Conservation (phyloP, 2,888 invertebrate species). For the Gymnocheta viridis region DNA sequence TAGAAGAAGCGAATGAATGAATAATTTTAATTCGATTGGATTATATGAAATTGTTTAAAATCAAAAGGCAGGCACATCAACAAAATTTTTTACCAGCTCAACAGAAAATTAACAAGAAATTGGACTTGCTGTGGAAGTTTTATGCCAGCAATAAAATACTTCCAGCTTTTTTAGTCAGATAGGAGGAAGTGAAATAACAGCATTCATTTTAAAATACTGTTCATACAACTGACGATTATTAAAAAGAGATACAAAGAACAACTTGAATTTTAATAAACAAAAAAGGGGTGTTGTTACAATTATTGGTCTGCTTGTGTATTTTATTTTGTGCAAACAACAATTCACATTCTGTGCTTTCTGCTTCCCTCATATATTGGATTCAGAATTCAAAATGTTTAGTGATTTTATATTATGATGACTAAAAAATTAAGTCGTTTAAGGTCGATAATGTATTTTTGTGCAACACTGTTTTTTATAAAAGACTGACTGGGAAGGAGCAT, state of each 20-base stretch:
- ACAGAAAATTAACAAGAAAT: slow-evolving; percentile 62
- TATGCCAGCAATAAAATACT: not conserved
- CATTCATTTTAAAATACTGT: not conserved
- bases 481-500: not conserved
- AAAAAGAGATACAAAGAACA: not conserved
- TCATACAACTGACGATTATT: not conserved
- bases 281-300: slow-evolving; percentile 27
- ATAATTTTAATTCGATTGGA: not conserved
- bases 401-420: slow-evolving; percentile 31
- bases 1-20: not conserved
- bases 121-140: not conserved
- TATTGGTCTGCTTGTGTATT: not conserved
- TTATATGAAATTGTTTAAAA: slow-evolving; percentile 73
- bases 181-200: not conserved
- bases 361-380: slow-evolving; percentile 73
- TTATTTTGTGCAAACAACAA: not conserved
- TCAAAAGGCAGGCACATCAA: slow-evolving; percentile 76
- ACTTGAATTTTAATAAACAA: slow-evolving; percentile 7
- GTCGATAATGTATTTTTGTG: not conserved
- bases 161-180: not conserved
- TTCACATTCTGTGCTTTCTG: slow-evolving; percentile 50
- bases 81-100: slow-evolving; percentile 73
- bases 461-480: not conserved
- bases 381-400: slow-evolving; percentile 76
- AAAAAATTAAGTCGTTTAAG: not conserved